Evolutionary conservation across 2,113 vertebrate genomes (phyloP), one percentile per base, ranked within the genome.

Genomic region (Poeciliopsis prolifica): DNA sequence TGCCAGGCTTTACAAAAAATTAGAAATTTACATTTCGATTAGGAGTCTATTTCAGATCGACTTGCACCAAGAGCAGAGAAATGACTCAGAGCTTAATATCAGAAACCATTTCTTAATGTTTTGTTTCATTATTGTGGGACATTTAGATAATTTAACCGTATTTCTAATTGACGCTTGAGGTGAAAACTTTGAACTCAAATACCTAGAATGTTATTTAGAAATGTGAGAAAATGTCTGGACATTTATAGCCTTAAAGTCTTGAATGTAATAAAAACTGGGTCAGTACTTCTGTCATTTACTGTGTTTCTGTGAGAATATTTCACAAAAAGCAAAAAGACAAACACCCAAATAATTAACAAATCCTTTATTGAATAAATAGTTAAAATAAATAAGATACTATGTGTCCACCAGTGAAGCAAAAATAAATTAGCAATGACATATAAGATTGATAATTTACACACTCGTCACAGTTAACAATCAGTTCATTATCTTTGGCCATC

Each of bases 381-480:
- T 90, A 54, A 91, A 94, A 94, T 94, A 94, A 94, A 94, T 94
- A 94, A 94, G 91, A 93, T 91, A 94, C 94, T 94, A 91, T 94
- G 90, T 76, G 72, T 92, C 95, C 93, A 92, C 82, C 91, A 87
- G 60, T 73, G 89, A 88, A 84, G 28, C 69, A 77, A 88, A 42
- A 92, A 91, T 92, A 88, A 92, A 51, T 91, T 96, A 95, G 40
- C 86, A 89, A 91, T 79, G 85, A 87, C 84, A 77, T 91, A 84
- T 87, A 54, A 64, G 74, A 77, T 77, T 28, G 81, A 79, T 79
- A 77, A 74, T 82, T 54, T 68, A 64, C 80, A 86, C 86, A 87
- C 71, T 79, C 62, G 79, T 87, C 74, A 91, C 83, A 87, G 83
- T 65, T 64, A 78, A 91, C 91, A 87, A 88, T 86, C 86, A 92